Conservation (phyloP, 2,888 invertebrate genomes). For the Hyppa rectilinea region DNA sequence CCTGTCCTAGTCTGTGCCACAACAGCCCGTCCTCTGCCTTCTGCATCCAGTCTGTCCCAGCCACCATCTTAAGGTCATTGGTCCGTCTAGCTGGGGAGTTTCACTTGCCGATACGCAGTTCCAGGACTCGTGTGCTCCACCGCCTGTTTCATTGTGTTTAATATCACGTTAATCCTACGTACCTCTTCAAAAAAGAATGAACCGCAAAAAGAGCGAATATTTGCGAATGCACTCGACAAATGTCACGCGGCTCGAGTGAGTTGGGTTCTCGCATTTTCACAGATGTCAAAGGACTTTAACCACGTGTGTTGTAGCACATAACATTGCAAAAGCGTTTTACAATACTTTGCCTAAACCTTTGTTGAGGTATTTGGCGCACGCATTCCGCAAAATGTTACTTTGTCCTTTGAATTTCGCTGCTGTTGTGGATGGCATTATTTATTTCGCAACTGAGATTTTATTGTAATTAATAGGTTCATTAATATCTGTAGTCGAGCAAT, state of each 20-base stretch:
- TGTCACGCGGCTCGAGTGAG: slow-evolving; percentile 20
- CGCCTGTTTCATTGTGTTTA: background rate
- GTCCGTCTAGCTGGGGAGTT: background rate
- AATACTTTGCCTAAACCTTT: slow-evolving; percentile 33
- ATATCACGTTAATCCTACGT: background rate
- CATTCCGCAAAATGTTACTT: slow-evolving; percentile 26
- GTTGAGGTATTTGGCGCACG: slow-evolving; percentile 25
- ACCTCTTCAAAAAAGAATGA: background rate
- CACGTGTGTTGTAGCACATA: slow-evolving; percentile 15
- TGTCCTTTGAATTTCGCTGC: slow-evolving; percentile 23
- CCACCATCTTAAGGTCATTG: background rate
- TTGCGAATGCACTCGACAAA: slow-evolving; percentile 26
- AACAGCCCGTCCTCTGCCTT: too few species aligned
- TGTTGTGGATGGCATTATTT: background rate
- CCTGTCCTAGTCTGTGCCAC: background rate
- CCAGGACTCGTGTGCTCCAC: too few species aligned
- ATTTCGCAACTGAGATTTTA: background rate
- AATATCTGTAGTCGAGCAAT: background rate
- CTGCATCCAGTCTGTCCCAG: too few species aligned
- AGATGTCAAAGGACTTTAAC: slow-evolving; percentile 41
- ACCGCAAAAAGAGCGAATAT: background rate
- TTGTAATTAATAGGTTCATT: background rate
- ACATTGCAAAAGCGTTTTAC: slow-evolving; percentile 28
- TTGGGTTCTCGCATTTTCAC: slow-evolving; percentile 24
- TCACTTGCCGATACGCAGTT: too few species aligned